phyloP scores from a whole-genome alignment of 1,140 invertebrate genomes.

The Coenobita brevimanus region DNA sequence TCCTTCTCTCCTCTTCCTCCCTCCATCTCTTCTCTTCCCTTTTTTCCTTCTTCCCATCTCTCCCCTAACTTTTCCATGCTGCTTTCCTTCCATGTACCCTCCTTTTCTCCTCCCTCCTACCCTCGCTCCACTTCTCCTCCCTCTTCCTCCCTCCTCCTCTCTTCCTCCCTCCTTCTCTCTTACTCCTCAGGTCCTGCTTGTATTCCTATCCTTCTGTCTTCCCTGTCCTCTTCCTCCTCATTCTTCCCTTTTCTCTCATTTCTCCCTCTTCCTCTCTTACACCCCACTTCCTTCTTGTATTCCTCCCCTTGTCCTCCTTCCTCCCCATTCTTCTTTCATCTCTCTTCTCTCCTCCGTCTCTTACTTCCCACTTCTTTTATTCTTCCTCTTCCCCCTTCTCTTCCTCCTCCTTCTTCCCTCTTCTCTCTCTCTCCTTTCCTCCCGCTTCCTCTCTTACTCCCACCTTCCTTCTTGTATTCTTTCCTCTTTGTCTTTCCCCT shows the following conservation, averaged over 20 bases:
- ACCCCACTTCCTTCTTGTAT: neutral
- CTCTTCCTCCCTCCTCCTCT: neutral
- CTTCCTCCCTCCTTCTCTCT: neutral
- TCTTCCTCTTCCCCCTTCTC: neutral
- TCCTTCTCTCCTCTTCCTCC: neutral
- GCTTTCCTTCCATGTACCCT: no score
- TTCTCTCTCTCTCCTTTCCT: neutral
- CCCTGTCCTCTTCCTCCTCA: neutral
- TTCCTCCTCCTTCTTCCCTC: neutral
- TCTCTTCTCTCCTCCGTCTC: no score
- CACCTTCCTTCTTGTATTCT: neutral
- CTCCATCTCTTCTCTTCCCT: neutral
- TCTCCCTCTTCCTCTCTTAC: neutral
- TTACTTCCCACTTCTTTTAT: neutral
- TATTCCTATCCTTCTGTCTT: neutral
- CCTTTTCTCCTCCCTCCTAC: no score
- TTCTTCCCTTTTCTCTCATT: neutral
- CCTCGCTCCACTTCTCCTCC: no score
- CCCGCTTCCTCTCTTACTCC: no score
- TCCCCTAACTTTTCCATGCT: no score
- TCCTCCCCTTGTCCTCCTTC: no score
- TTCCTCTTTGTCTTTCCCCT: neutral
- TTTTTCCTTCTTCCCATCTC: neutral
- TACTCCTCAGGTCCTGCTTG: constrained; percentile 16
- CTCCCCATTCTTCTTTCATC: no score